Conservation (phyloP, 2,113 vertebrate species). For the Oreochromis spilurus region DNA sequence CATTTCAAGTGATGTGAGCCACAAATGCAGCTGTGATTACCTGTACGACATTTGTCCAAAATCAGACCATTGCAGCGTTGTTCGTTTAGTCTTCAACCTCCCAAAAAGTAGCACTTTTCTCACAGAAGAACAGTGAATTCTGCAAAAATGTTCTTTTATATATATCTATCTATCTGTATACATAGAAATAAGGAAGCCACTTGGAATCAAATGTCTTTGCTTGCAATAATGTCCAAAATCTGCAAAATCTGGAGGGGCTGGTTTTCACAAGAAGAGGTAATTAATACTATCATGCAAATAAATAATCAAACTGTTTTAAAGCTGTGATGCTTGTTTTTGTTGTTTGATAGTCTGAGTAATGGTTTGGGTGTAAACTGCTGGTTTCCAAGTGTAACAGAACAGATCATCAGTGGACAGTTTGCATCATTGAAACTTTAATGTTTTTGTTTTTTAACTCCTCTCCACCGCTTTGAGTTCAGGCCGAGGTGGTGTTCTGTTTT, state of each 20-base stretch:
- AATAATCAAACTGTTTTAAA: constrained; percentile 54
- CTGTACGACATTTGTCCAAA: not conserved
- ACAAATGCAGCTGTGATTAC: not conserved
- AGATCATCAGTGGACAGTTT: not conserved
- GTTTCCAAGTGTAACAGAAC: fast-evolving
- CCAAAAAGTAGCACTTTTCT: constrained; percentile 24
- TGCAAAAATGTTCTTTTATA: not conserved
- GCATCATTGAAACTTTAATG: not conserved
- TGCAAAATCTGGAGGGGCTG: constrained; percentile 29
- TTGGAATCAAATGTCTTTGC: constrained; percentile 14
- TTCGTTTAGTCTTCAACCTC: not conserved
- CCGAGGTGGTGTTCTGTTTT: not conserved
- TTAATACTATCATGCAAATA: constrained; percentile 53
- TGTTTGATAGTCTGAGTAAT: not conserved
- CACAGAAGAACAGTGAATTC: not conserved
- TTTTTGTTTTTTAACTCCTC: not conserved
- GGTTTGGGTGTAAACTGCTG: not conserved
- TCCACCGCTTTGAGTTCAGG: not conserved
- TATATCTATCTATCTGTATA: not conserved
- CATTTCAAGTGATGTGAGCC: not conserved
- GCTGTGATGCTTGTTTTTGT: not conserved
- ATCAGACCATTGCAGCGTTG: not conserved
- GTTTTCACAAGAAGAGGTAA: not conserved
- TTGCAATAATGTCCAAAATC: constrained; percentile 49
- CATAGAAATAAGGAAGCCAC: not conserved